Base-by-base conservation (phyloP, 2,888 invertebrate species). In the Yponomeuta evonymella region DNA sequence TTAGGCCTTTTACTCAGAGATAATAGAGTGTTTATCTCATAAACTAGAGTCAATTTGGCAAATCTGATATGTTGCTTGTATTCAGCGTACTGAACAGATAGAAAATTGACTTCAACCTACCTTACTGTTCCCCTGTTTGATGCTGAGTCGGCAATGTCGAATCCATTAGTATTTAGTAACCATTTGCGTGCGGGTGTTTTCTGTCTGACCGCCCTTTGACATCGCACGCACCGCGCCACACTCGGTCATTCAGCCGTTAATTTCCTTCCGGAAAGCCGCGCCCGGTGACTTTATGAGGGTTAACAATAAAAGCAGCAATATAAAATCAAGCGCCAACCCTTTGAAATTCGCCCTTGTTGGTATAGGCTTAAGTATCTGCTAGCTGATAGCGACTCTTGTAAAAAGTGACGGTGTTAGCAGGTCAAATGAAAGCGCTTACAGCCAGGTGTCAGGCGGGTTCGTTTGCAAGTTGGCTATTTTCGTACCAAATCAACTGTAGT, bases 201-300 rank as follows among this genome's bases (percentile, higher is more conserved):
- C 43, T 43, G 67, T 67, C n/a, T 43, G 67, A 70, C 69, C 33
- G 68, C 69, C 48, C 64, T 30, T 64, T 29, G 79, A 81, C 78
- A 83, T 81, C 80, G 79, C 78, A 79, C 76, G 78, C 43, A 63
- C 77, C 76, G 36, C n/a, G 23, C 63, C 70, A 63, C 78, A 75
- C 80, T 81, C 82, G 80, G 87, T 88, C 88, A 90, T 89, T 86
- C 87, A 88, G 82, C 84, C 81, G 79, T 77, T 79, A 81, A 82
- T 84, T 89, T 90, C 90, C 90, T 90, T 89, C 90, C 90, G 87
- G 84, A 77, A 77, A 79, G 33, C 23, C 79, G 70, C 69, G 79
- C 81, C 75, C 74, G 71, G 72, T 72, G 43, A 30, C 65, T 30
- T 65, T 65, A 65, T 65, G 65, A 33, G 65, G 10, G 30, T 73